Percentiles rank a stretch among this genome's conserved stretches.
These are phyloP conservation scores for Metridium senile DNA, from an alignment of 92 coral and sea anemone species.

Conservation along the genomic window DNA sequence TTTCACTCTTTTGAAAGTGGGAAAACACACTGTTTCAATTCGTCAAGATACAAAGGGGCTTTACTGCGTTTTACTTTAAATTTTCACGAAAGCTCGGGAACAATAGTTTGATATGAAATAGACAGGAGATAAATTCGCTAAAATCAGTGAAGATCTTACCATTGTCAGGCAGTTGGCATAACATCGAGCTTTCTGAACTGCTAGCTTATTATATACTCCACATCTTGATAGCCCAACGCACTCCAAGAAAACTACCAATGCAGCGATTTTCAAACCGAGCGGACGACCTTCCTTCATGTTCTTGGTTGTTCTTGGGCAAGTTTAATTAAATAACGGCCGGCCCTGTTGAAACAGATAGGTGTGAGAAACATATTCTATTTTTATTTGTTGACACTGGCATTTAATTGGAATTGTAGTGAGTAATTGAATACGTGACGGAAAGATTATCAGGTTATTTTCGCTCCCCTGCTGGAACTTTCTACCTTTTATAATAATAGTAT, in stretches of 20 bases:
- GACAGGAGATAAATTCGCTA: no score
- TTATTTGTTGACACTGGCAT: not conserved
- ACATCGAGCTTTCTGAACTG: slow-evolving; percentile 38
- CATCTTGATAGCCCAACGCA: not conserved
- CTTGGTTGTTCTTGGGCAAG: not conserved
- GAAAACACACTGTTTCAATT: no score
- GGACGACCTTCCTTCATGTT: not conserved
- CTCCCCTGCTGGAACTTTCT: not conserved
- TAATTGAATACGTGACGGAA: slow-evolving; percentile 10
- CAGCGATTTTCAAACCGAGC: not conserved
- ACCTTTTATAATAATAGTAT: no score
- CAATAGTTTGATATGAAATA: no score
- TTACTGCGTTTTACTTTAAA: no score
- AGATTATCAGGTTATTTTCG: not conserved
- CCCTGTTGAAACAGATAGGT: not conserved
- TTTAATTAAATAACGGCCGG: not conserved
- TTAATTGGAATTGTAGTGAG: not conserved
- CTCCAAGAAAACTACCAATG: not conserved
- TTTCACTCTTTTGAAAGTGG: no score
- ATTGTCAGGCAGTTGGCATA: slow-evolving; percentile 47
- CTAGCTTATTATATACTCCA: not conserved
- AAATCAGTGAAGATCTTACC: no score
- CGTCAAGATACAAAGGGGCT: no score
- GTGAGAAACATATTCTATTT: not conserved
- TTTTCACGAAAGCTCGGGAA: no score